Evolutionary conservation across 2,797 vertebrate genomes (phyloP), one percentile per base, ranked within the genome.

Genomic region (Poecilia wingei): DNA sequence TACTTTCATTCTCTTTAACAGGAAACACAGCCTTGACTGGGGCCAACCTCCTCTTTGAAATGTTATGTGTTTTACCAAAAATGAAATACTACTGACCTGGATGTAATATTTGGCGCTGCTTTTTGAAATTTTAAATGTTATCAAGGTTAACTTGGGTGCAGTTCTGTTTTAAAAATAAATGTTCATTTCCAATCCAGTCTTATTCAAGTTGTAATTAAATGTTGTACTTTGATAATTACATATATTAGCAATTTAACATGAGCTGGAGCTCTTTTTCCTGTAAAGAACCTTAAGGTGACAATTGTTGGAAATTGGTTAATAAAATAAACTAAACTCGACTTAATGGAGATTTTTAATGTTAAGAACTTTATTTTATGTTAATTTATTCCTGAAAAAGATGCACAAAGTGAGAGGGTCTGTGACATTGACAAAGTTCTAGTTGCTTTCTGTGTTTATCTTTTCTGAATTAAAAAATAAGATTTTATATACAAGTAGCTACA

Each of bases 41-140:
- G 0, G 98, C 98, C 51, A 99, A 99, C 85, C 95, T 99, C 33
- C 95, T 99, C 12, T 99, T 98, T 39, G 98, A 99, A 93, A 99
- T 99, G 98, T 83, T 99, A 49, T 99, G 98, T 0, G 93, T 92
- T 16, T 97, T 99, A 45, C 97, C 98, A 0, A 93, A 95, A 73
- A 93, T 96, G 13, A 97, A 95, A 91, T 93, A 94, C 0, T 84
- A 87, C 51, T 97, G 89, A 96, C 76, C 10, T 57, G 36, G 72
- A 16, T 22, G 43, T 6, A 75, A 46, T 18, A 45, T 14, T 45
- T 70, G 12, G 31, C n/a, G n/a, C 1, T 25, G 3, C 31, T 53
- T 36, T n/a, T 53, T 36, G 39, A 9, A 25, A 10, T 53, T 53
- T 53, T 25, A 53, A 53, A 25, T 25, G 2, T 53, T 7, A 53